Conservation (phyloP, 2,113 vertebrate species). For the Misgurnus anguillicaudatus region DNA sequence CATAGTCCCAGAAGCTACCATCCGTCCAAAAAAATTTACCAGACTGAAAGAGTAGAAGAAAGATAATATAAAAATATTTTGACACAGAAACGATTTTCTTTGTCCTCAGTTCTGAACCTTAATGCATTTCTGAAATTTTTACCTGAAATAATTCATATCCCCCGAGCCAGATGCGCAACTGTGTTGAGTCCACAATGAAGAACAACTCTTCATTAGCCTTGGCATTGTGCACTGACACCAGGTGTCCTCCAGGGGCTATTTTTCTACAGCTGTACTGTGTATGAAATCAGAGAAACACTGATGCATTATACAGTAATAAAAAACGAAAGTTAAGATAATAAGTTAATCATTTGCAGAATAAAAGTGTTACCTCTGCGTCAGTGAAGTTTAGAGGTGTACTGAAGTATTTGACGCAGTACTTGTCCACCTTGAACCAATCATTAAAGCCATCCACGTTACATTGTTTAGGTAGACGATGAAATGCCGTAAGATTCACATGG, state of each 20-base stretch:
- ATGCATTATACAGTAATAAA: no score
- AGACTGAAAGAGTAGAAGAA: background rate
- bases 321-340: no score
- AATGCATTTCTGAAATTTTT: background rate
- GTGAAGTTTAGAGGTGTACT: background rate
- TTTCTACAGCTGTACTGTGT: background rate
- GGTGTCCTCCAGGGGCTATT: constrained; percentile 8
- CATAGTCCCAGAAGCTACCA: constrained; percentile 4
- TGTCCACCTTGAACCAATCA: background rate
- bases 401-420: background rate
- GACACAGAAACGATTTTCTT: no score
- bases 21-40: constrained; percentile 17
- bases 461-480: background rate
- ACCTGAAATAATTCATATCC: background rate
- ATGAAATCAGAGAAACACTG: no score
- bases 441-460: constrained; percentile 3
- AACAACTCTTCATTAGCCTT: background rate
- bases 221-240: background rate
- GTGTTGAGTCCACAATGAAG: background rate
- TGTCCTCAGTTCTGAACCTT: no score
- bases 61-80: no score
- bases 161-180: constrained; percentile 2
- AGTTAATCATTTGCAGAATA: background rate
- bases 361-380: background rate
- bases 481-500: background rate